A percentile compares a stretch with the other conserved stretches of the same genome.
Conservation (phyloP, 2,888 invertebrate genomes). For the Synergus umbraculus region DNA sequence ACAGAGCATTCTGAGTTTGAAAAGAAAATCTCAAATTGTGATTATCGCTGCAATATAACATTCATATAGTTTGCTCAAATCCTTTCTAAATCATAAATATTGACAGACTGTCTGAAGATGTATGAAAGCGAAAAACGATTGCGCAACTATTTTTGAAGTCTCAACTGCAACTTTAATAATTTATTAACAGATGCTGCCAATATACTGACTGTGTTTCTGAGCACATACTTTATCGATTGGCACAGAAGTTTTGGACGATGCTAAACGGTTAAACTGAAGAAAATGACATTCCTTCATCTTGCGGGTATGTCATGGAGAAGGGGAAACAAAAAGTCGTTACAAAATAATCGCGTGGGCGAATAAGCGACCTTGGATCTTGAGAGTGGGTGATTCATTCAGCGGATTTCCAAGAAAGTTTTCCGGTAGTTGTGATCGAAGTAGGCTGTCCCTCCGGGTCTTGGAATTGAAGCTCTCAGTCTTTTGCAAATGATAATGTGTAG, state of each 20-base stretch:
- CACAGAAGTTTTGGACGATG: not conserved
- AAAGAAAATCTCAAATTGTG: no score
- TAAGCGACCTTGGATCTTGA: constrained; percentile 61
- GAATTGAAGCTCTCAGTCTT: constrained; percentile 42
- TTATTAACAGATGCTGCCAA: not conserved
- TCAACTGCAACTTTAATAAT: not conserved
- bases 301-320: not conserved
- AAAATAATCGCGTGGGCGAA: constrained; percentile 53
- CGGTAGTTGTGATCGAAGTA: constrained; percentile 55
- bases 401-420: constrained; percentile 62
- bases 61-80: not conserved
- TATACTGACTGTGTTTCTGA: not conserved
- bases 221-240: not conserved
- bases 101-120: not conserved
- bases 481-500: constrained; percentile 25
- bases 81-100: not conserved
- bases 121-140: not conserved
- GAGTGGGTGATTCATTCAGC: constrained; percentile 53
- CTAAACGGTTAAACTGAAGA: not conserved
- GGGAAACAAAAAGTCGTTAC: not conserved
- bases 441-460: constrained; percentile 45
- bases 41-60: no score
- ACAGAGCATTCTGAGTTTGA: no score
- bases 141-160: not conserved
- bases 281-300: not conserved